Evolutionary conservation across 92 coral and sea anemone species (phyloP).

Genomic region (Hydrozoanthus gracilis): DNA sequence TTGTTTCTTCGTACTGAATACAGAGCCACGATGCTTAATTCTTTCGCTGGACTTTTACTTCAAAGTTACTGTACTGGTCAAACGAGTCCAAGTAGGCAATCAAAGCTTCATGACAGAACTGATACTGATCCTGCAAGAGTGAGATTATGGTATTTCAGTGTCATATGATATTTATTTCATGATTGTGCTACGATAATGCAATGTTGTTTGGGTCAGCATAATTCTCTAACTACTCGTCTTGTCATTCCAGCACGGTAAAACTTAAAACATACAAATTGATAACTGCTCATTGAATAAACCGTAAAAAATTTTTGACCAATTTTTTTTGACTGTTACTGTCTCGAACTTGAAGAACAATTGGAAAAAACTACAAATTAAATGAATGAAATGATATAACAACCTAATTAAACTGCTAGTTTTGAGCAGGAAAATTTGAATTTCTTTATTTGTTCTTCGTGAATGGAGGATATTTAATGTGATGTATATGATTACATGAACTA

Average conservation of each 20-base stretch:
- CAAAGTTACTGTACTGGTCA: not conserved
- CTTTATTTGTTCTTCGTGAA: too few species aligned
- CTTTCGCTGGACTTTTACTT: constrained; percentile 5
- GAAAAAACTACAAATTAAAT: too few species aligned
- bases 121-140: constrained; percentile 1
- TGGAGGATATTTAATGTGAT: too few species aligned
- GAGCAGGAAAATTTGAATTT: too few species aligned
- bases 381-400: too few species aligned
- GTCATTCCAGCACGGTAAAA: constrained; percentile 3
- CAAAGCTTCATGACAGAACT: not conserved
- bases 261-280: not conserved
- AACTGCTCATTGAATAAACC: not conserved
- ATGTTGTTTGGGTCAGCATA: constrained; percentile 2
- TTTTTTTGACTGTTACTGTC: too few species aligned
- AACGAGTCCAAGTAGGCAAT: too few species aligned
- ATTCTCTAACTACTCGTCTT: not conserved
- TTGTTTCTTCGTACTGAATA: not conserved
- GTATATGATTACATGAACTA: too few species aligned
- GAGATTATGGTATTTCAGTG: not conserved
- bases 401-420: too few species aligned
- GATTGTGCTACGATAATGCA: not conserved
- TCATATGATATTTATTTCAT: not conserved
- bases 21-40: not conserved
- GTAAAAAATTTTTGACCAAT: not conserved
- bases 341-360: too few species aligned